Percentiles rank a stretch among this genome's conserved stretches.
Conservation (phyloP, 2,797 vertebrate genomes). For the Brachymystax lenok region DNA sequence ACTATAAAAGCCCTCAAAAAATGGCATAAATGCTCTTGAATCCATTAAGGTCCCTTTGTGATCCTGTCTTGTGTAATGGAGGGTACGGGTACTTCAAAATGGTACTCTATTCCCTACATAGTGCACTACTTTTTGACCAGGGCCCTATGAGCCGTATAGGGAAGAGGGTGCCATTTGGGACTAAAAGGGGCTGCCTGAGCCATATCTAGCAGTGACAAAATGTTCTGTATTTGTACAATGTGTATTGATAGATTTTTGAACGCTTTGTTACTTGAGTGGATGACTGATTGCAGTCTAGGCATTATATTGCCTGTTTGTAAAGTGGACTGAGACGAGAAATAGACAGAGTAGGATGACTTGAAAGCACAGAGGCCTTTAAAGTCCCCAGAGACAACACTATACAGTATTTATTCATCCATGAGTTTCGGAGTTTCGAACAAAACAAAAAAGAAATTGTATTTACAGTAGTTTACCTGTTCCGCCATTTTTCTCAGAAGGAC, state of each 20-base stretch:
- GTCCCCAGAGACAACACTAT: neutral
- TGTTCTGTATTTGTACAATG: neutral
- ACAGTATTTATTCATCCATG: neutral
- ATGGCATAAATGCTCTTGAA: neutral
- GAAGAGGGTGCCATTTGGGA: neutral
- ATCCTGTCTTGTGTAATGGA: neutral
- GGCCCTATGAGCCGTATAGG: neutral
- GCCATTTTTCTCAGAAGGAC: neutral
- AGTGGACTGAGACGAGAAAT: neutral
- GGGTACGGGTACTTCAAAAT: neutral
- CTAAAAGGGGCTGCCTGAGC: neutral
- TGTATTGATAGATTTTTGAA: neutral
- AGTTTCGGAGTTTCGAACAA: no score
- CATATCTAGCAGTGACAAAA: neutral
- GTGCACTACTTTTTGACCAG: neutral
- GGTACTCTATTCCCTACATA: neutral
- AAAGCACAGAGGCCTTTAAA: neutral
- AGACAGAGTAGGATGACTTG: neutral
- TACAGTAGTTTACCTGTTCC: neutral
- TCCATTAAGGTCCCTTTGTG: neutral
- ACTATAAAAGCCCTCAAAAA: slow-evolving; percentile 25
- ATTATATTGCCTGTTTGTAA: neutral
- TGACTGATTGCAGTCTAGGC: neutral
- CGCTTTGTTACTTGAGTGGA: neutral
- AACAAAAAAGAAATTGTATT: no score